Evolutionary conservation across 2,113 vertebrate species (phyloP).

Genomic region (Tyto alba): DNA sequence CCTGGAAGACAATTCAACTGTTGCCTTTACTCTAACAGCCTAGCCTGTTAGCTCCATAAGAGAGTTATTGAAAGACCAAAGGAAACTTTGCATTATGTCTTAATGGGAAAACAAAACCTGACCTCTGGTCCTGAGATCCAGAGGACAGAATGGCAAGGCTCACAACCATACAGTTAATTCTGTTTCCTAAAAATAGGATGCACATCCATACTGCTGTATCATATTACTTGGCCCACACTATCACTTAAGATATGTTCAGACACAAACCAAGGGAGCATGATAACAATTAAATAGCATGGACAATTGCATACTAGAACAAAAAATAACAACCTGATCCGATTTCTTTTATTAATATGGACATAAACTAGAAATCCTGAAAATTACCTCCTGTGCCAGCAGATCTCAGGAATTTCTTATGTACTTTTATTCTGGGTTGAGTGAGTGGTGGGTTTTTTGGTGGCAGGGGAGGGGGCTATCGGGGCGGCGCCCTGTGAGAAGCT

Average conservation of each 20-base stretch:
- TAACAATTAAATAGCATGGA: background rate
- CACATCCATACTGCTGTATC: background rate
- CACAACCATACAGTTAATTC: background rate
- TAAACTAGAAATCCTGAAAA: background rate
- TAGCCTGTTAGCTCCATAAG: background rate
- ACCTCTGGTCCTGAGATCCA: background rate
- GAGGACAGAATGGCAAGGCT: background rate
- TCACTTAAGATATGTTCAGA: background rate
- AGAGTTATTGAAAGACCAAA: background rate
- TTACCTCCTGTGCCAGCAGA: background rate
- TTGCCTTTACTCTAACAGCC: background rate
- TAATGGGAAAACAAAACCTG: background rate
- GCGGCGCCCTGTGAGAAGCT: too few relatives aligned
- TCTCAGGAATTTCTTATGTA: background rate
- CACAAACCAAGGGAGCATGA: background rate
- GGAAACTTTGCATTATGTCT: background rate
- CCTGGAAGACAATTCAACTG: background rate
- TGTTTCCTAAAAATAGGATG: background rate
- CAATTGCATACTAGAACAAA: background rate
- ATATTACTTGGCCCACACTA: background rate
- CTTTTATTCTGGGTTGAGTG: too few relatives aligned
- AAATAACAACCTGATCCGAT: background rate
- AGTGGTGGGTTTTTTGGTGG: too few relatives aligned
- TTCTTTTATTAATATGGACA: background rate
- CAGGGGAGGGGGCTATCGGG: too few relatives aligned